Evolutionary conservation across 1,140 invertebrate genomes (phyloP), one percentile per base, ranked within the genome.

Genomic region (Brachionus rotundiformis): DNA sequence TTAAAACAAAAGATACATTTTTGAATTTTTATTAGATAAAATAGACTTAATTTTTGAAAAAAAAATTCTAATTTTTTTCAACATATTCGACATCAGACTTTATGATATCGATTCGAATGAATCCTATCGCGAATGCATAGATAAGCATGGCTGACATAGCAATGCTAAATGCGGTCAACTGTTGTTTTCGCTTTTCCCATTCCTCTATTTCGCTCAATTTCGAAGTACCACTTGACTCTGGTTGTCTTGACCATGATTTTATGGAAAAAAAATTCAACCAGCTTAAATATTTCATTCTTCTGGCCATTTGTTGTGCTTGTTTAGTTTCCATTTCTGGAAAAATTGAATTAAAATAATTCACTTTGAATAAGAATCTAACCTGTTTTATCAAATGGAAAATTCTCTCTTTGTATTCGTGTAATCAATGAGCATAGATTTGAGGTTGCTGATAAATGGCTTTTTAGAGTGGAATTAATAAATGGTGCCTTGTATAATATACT

Each of bases 101-200:
- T 3, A 54, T 79, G 3, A 79, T 59, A 63, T 79, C 47, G 41
- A 79, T 39, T 33, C 47, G 19, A 79, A 79, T 79, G 13, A 79
- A 41, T 16, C 76, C 76, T 27, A 79, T 63, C 0, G 76, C 76
- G 25, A 79, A 79, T 25, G 76, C 76, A 59, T 79, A 79, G 11
- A 79, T 8, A 63, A 79, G 16, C 76, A 79, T 79, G 11, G 76
- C 59, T 16, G 76, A 39, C 11, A 79, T 2, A 13, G 31, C 76
- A 33, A 79, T 6, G 3, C 29, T 63, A 1, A 54, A 39, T 3
- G 59, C 76, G 3, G 25, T 4, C 27, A 73, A 10, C 44, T 73
- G 68, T 11, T 44, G 39, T 29, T 44, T 73, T 25, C 68, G 36
- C 44, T 73, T 73, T 73, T 73, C 68, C 68, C 68, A 73, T 73